Evolutionary conservation across 2,797 vertebrate genomes (phyloP).

Genomic region (Buphagus erythrorhynchus): DNA sequence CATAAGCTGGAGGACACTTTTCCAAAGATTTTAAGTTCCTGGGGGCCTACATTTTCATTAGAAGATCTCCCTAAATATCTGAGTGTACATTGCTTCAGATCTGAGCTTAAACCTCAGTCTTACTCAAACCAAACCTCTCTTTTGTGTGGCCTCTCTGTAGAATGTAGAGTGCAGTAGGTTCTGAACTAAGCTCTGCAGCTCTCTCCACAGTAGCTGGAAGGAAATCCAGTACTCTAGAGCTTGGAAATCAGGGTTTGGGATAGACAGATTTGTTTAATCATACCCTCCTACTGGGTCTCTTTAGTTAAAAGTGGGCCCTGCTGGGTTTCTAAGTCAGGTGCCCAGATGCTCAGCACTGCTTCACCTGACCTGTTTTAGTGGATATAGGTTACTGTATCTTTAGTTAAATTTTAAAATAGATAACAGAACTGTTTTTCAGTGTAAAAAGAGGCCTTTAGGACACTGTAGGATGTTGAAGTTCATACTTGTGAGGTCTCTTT

Average conservation of each 20-base stretch:
- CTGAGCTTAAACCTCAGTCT: not conserved
- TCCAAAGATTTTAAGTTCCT: not conserved
- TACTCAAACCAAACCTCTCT: not conserved
- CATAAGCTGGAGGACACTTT: not conserved
- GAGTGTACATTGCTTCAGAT: not conserved
- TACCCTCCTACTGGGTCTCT: not conserved
- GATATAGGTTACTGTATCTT: not conserved
- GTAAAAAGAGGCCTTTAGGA: not conserved
- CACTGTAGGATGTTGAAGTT: not conserved
- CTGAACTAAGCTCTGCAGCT: not conserved
- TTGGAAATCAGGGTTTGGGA: not conserved
- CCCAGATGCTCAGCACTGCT: not conserved
- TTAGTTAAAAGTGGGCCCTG: not conserved
- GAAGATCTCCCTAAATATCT: not conserved
- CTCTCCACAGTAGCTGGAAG: not conserved
- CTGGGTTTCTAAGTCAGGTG: not conserved
- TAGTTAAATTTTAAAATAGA: not conserved
- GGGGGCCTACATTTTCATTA: not conserved
- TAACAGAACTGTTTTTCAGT: not conserved
- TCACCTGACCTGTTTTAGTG: not conserved
- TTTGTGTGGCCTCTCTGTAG: not conserved
- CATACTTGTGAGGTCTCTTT: not conserved
- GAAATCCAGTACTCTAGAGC: not conserved
- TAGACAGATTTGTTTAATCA: not conserved
- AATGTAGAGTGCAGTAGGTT: accelerated